Evolutionary conservation across 2,797 vertebrate species (phyloP).

Genomic region (Mallotus villosus): DNA sequence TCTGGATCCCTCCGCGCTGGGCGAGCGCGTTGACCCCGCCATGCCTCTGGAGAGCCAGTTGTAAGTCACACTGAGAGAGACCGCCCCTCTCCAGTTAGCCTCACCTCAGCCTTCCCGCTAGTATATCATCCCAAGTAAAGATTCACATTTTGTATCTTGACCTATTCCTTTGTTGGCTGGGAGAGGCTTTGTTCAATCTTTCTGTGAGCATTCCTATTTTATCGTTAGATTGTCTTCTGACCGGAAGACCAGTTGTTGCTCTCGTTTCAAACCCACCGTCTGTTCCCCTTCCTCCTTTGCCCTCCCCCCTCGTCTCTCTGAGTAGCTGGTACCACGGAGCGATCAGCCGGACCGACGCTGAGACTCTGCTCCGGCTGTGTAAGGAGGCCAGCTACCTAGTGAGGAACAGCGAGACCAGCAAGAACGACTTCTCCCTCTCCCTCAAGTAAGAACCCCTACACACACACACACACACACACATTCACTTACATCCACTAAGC

Average conservation of each 20-base stretch:
- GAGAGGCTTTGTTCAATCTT: too few species aligned
- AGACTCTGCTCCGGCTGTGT: slow-evolving; percentile 92
- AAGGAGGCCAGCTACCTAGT: slow-evolving; percentile 98
- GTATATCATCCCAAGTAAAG: not conserved
- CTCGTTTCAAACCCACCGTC: not conserved
- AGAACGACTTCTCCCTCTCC: slow-evolving; percentile 97
- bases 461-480: not conserved
- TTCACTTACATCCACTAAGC: not conserved
- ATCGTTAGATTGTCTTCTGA: not conserved
- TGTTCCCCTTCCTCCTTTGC: not conserved
- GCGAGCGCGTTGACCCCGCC: slow-evolving; percentile 89
- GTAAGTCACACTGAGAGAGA: slow-evolving; percentile 78
- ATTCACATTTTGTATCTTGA: too few species aligned
- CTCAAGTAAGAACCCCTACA: slow-evolving; percentile 85
- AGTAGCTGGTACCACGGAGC: slow-evolving; percentile 97
- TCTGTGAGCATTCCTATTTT: too few species aligned
- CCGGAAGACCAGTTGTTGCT: not conserved
- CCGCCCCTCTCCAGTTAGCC: not conserved
- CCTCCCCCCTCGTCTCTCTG: not conserved
- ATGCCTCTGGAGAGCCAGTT: slow-evolving; percentile 96
- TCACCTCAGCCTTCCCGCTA: too few species aligned
- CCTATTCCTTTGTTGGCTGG: too few species aligned
- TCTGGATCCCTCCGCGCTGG: slow-evolving; percentile 79
- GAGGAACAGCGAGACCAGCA: slow-evolving; percentile 98
- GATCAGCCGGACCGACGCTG: slow-evolving; percentile 93